These are phyloP conservation scores for Clarias platycephalus DNA, from an alignment of 2,797 vertebrate genomes.

Conservation along the genomic window DNA sequence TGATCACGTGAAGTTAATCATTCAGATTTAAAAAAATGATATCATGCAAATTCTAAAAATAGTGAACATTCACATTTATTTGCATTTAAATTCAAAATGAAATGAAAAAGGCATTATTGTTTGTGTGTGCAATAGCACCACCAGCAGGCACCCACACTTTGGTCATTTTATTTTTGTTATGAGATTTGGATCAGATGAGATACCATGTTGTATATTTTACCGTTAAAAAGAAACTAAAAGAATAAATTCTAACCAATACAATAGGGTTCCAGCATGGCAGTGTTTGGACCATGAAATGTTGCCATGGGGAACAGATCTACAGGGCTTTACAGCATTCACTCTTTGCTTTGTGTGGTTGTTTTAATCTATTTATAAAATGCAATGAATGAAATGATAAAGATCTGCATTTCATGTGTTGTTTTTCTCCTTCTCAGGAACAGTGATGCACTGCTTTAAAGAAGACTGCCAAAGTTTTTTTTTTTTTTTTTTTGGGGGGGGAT, in stretches of 20 bases:
- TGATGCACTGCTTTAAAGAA: slow-evolving; percentile 15
- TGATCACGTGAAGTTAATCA: neutral
- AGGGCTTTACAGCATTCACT: neutral
- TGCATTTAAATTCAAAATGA: neutral
- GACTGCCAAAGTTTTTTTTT: neutral
- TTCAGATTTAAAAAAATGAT: neutral
- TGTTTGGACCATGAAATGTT: neutral
- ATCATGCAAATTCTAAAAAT: neutral
- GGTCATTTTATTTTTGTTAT: neutral
- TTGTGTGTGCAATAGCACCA: neutral
- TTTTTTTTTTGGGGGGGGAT: neutral
- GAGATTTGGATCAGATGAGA: neutral
- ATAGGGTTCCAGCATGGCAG: neutral
- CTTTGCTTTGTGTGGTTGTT: neutral
- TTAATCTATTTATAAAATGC: neutral
- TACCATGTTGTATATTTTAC: neutral
- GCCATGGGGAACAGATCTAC: neutral
- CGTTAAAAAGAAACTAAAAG: neutral
- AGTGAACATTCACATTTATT: neutral
- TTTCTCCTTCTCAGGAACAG: slow-evolving; percentile 68
- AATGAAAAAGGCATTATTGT: neutral
- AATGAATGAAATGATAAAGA: neutral
- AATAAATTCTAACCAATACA: neutral
- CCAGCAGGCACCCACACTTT: neutral
- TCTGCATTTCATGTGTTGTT: neutral